phyloP scores from a whole-genome alignment of 1,140 invertebrate species.

The Thaumatotibia leucotreta region DNA sequence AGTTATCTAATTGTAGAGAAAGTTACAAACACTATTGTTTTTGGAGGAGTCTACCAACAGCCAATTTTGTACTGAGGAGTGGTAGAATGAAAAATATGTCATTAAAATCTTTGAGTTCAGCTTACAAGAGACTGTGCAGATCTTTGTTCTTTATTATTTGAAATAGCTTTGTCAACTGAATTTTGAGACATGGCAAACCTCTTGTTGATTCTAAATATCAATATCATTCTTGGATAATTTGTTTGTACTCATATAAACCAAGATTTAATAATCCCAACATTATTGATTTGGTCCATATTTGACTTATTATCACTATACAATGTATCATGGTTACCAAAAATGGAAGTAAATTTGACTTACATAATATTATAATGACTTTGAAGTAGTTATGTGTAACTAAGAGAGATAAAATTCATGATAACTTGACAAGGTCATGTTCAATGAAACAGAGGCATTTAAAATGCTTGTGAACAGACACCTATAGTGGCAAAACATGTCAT shows the following conservation, averaged over 20 bases:
- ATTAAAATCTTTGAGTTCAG: not conserved
- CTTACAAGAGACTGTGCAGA: too few relatives aligned
- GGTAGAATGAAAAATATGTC: not conserved
- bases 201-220: too few relatives aligned
- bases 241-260: too few relatives aligned
- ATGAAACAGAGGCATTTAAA: not conserved
- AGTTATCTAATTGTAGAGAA: conserved; percentile 81
- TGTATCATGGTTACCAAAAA: not conserved
- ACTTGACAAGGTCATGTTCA: not conserved
- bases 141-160: too few relatives aligned
- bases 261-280: too few relatives aligned
- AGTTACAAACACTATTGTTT: conserved; percentile 77
- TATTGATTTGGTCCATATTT: too few relatives aligned
- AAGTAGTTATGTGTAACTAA: not conserved
- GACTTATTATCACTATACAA: too few relatives aligned
- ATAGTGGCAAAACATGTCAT: not conserved
- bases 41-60: conserved; percentile 74
- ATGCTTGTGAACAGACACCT: not conserved
- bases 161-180: too few relatives aligned
- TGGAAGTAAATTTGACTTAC: not conserved
- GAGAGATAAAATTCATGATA: not conserved
- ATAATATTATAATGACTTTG: not conserved
- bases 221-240: too few relatives aligned
- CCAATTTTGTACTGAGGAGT: conserved; percentile 39
- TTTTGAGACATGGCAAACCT: too few relatives aligned